Base-by-base conservation (phyloP, 2,888 invertebrate species). In the Apamea epomidion region DNA sequence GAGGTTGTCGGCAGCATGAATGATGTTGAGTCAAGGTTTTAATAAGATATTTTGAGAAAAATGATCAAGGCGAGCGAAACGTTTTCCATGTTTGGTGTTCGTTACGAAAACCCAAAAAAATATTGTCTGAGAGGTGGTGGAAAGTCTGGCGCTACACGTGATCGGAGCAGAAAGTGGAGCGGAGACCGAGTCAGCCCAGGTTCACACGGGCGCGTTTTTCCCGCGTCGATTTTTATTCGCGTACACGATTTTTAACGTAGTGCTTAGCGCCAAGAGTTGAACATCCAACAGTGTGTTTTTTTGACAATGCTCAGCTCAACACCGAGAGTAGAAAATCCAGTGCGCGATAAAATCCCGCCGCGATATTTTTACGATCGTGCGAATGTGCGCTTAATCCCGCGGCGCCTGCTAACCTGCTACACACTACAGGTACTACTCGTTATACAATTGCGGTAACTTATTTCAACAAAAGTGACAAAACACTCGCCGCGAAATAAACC, bases 391-490 rank as follows among this genome's bases (percentile, higher is more conserved):
- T 2, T 58, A 10, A 25, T 73, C 69, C 70, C 42, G 72, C 68
- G 68, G 32, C n/a, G 60, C 64, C 80, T 74, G 75, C 58, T 77
- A 16, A 37, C 69, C 80, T 75, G 77, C 62, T 74, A 21, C 48
- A 74, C 25, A 48, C 58, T 54, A 58, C 71, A 72, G 54, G 37
- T 76, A 64, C 32, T 64, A 65, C 72, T 81, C 71, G 80, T 85
- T 89, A 83, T 78, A 88, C 74, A 88, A 89, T 85, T 90, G 82
- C 84, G 58, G 75, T 89, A 84, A 88, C 74, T 80, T 87, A 88
- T 87, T 91, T 87, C 90, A 88, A 87, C 83, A 88, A 91, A 90
- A 85, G 83, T 87, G 82, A 88, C 88, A 88, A 91, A 89, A 89
- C 84, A 83, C 45, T 76, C 68, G 83, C 85, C 80, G 82, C 87